Base-by-base conservation (phyloP, 2,113 vertebrate genomes). In the Tamias sibiricus region DNA sequence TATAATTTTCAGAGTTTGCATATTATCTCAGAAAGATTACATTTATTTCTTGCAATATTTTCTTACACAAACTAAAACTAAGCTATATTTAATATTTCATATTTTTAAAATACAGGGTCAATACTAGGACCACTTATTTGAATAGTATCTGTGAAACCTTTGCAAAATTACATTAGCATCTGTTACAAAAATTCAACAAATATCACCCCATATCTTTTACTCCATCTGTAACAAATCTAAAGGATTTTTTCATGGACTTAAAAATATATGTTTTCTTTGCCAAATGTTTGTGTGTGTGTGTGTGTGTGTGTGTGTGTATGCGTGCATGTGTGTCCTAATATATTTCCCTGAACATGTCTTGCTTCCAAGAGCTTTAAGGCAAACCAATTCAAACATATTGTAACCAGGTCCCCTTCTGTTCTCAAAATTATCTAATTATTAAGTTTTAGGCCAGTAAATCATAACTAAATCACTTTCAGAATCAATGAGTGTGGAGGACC, bases 321-420 rank as follows among this genome's bases (percentile, higher is more conserved):
- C 40, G 49, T 40, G 35, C 54, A 16, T 72, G 40, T 52, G 12
- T 49, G 20, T 52, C 44, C 26, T 88, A 66, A 74, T 68, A 40
- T 77, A 85, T 81, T 94, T 94, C 44, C 69, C 24, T 90, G 88
- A 94, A 88, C 9, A 91, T 24, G 16, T 44, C 26, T 77, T 91
- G 69, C 40, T 96, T 79, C 30, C 64, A 91, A 94, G 37, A 85
- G 87, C 28, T 90, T 96, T 49, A 92, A 84, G 59, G 80, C 66
- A 85, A 90, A 77, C 19, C 20, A 87, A 10, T 77, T 92, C 47
- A 94, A 88, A 95, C 81, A 86, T 24, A 87, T 66, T 87, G 64
- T 89, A 87, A 82, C 69, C 26, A 89, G 35, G 44, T 42, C 59
- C 26, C 94, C 19, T 16, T 54, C 83, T n/a, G 20, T 82, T 62